Percentiles rank a stretch among this genome's conserved stretches.
Conservation (phyloP, 2,888 invertebrate genomes). For the Thera obeliscata region DNA sequence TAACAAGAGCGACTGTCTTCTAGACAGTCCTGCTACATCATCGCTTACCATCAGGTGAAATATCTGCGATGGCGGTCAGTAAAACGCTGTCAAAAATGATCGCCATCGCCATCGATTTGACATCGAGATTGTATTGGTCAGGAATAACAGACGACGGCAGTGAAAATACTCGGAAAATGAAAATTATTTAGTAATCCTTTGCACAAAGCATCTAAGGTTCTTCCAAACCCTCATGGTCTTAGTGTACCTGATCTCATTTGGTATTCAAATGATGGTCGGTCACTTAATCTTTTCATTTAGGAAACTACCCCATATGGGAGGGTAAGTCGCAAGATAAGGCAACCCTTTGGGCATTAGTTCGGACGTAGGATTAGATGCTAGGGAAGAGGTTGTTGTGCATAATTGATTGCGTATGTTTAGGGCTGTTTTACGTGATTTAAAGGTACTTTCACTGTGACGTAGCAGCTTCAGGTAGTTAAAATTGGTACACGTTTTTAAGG, state of each 20-base stretch:
- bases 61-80: too few species aligned
- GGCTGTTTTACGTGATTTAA: constrained; percentile 1
- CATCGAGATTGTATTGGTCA: too few species aligned
- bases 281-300: constrained; percentile 75
- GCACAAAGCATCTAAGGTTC: constrained; percentile 28
- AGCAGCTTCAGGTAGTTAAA: too few species aligned
- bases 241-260: constrained; percentile 55
- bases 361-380: constrained; percentile 48
- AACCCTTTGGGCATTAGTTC: constrained; percentile 55
- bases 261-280: constrained; percentile 60
- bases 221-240: constrained; percentile 35
- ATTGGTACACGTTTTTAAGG: too few species aligned
- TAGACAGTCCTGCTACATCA: too few species aligned
- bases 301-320: constrained; percentile 34
- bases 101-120: too few species aligned
- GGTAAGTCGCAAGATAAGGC: constrained; percentile 53
- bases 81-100: too few species aligned
- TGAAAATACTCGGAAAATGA: too few species aligned
- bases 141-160: too few species aligned
- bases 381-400: constrained; percentile 30
- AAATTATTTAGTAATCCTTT: constrained; percentile 16
- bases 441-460: background rate
- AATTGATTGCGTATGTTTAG: constrained; percentile 28
- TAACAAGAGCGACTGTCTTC: too few species aligned
- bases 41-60: too few species aligned